Percentiles rank a stretch among this genome's conserved stretches.
Evolutionary conservation across 2,113 vertebrate species (phyloP).

Genomic region (Esox niger): DNA sequence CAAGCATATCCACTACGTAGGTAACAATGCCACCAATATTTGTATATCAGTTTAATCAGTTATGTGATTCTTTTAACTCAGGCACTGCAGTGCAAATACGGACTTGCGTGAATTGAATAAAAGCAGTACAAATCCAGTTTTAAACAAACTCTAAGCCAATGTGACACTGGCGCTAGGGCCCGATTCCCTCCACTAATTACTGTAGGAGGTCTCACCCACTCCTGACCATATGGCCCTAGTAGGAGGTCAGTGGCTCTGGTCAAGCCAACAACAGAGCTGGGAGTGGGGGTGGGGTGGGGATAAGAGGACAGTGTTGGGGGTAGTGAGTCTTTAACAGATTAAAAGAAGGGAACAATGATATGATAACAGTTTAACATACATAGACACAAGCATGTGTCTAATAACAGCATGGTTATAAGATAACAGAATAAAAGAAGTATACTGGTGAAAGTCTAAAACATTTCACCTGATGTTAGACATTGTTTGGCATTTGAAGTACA

Average conservation of each 20-base stretch:
- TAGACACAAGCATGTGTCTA: not conserved
- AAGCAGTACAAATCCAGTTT: constrained; percentile 26
- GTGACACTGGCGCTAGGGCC: constrained; percentile 32
- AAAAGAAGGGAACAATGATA: constrained; percentile 38
- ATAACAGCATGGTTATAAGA: not conserved
- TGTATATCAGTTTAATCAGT: not conserved
- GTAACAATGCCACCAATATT: not conserved
- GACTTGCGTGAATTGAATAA: not conserved
- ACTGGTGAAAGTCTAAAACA: not conserved
- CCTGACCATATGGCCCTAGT: constrained; percentile 61
- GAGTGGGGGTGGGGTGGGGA: constrained; percentile 24
- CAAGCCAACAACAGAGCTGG: constrained; percentile 27
- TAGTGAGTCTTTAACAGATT: constrained; percentile 52
- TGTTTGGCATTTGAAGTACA: not conserved
- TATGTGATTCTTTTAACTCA: not conserved
- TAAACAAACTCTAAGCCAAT: constrained; percentile 7
- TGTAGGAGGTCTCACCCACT: constrained; percentile 40
- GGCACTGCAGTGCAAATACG: not conserved
- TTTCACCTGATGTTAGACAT: not conserved
- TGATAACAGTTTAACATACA: constrained; percentile 32
- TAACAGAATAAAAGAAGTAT: not conserved
- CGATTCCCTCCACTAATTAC: constrained; percentile 52
- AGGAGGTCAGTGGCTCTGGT: constrained; percentile 58
- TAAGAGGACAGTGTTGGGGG: not conserved
- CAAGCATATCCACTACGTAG: not conserved